phyloP scores from a whole-genome alignment of 2,797 vertebrate species.

The Salmo trutta region DNA sequence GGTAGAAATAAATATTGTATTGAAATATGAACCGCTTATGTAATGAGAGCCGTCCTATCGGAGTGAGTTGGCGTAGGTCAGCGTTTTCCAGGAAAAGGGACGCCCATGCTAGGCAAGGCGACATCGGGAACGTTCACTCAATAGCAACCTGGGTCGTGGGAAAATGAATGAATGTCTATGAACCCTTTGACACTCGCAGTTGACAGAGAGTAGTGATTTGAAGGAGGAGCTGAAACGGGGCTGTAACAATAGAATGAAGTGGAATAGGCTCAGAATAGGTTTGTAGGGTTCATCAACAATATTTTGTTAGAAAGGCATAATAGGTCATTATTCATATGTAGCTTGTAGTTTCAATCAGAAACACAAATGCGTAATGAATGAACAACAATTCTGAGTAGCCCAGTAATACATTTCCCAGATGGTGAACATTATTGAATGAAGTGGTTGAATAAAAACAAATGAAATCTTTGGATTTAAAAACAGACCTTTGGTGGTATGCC shows the following conservation, averaged over 20 bases:
- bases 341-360: not conserved
- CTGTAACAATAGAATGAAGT: not conserved
- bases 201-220: not conserved
- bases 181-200: conserved; percentile 7
- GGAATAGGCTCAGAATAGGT: not conserved
- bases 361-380: not conserved
- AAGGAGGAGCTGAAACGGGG: not conserved
- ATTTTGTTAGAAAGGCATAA: not conserved
- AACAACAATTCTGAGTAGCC: not conserved
- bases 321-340: not conserved
- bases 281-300: not conserved
- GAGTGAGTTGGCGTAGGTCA: conserved; percentile 25
- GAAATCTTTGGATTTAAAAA: not conserved
- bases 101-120: conserved; percentile 18
- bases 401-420: not conserved
- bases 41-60: conserved; percentile 5
- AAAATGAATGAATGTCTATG: not conserved
- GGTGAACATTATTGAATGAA: not conserved
- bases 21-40: conserved; percentile 15
- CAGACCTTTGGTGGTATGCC: not conserved
- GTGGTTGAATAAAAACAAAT: not conserved
- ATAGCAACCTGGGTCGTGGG: conserved; percentile 25
- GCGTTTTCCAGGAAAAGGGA: conserved; percentile 44
- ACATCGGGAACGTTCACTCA: conserved; percentile 20
- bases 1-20: conserved; percentile 3